Evolutionary conservation across 2,113 vertebrate genomes (phyloP), one percentile per base, ranked within the genome.

Genomic region (Catharus minimus): DNA sequence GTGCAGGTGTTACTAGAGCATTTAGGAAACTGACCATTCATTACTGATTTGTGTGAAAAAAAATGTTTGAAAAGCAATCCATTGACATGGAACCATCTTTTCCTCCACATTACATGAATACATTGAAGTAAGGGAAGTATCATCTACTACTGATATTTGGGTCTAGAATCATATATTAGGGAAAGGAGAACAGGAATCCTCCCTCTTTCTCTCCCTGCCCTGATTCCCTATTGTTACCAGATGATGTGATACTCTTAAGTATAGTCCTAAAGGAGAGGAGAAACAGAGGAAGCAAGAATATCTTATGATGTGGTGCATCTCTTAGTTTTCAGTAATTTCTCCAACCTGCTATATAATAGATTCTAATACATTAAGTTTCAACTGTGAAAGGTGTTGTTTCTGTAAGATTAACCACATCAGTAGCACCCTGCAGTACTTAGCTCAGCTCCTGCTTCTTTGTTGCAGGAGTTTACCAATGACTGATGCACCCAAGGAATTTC

Each of bases 261-360:
- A n/a, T 61, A 32, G 21, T 36, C 33, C 52, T 50, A 75, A 55
- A 62, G 24, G 33, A 78, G 17, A 85, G 52, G 4, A 61, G 30
- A 84, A 72, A 89, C 46, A 28, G 36, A 78, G 10, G 30, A 71
- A 75, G 9, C 4, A 11, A 58, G 14, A 76, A 13, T 72, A 67
- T n/a, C 12, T 49, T 57, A 57, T 2, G 64, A 32, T 1, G 2
- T 22, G 50, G 4, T 23, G 19, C 1, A 1, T 14, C 13, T 73
- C 23, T 71, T 58, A 13, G 8, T 41, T 72, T 79, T 28, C 14
- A 36, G n/a, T 39, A 1, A 20, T 62, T 90, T 71, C 52, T 71
- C 47, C 28, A 62, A 44, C 57, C 3, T 53, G 21, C 13, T 53
- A 15, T 9, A 13, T 12, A n/a, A 77, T 7, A 69, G 16, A 72